These are phyloP conservation scores for Heterodera carotae DNA, from an alignment of 1,140 invertebrate species.

Conservation along the genomic window DNA sequence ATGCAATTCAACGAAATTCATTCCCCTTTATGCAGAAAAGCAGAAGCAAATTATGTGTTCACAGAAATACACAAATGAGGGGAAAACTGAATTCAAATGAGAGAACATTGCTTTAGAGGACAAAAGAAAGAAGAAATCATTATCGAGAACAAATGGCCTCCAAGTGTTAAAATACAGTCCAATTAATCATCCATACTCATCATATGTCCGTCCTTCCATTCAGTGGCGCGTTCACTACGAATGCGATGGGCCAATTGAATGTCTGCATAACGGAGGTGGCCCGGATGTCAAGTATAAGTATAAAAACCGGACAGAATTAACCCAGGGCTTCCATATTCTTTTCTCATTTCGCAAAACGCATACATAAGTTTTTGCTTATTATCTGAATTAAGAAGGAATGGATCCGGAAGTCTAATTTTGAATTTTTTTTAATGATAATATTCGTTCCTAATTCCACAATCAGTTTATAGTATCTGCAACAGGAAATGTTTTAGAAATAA, in stretches of 20 bases:
- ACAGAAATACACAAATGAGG: not conserved
- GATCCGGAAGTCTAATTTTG: no score
- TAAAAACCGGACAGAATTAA: no score
- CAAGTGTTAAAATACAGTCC: not conserved
- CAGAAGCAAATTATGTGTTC: not conserved
- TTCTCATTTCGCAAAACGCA: no score
- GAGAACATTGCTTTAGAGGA: not conserved
- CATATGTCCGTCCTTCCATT: not conserved
- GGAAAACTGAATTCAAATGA: not conserved
- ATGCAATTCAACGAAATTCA: not conserved
- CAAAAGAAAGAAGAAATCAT: no score
- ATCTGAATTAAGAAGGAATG: no score
- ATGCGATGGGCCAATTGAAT: conserved; percentile 31
- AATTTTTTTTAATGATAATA: not conserved
- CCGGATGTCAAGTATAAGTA: no score
- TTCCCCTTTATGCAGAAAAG: not conserved
- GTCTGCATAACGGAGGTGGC: not conserved
- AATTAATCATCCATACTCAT: not conserved
- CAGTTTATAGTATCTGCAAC: no score
- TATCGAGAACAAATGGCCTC: not conserved
- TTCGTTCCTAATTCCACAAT: no score
- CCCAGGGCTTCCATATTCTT: no score
- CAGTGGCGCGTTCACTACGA: conserved; percentile 26
- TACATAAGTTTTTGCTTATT: no score
- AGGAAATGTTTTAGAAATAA: no score